Base-by-base conservation (phyloP, 1,140 invertebrate species). In the Leptopilina clavipes region DNA sequence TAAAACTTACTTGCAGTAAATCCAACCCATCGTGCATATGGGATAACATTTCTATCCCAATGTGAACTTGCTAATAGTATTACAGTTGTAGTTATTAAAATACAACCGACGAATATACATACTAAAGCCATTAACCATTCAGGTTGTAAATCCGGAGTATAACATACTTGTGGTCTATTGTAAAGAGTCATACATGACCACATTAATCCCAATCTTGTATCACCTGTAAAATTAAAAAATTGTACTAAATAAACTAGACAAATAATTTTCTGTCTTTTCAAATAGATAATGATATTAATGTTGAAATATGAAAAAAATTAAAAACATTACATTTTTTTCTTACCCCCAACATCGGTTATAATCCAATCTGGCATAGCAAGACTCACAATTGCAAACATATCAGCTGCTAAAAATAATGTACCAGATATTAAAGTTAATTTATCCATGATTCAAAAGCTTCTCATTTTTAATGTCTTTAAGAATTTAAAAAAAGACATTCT, bases 301-400 rank as follows among this genome's bases (percentile, higher is more conserved):
- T n/a, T n/a, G n/a, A n/a, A n/a, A n/a, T 31, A 31, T 31, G 25
- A 6, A 31, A 31, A 40, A 5, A 8, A 40, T 8, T 7, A 40
- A 40, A 40, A 40, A 40, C 37, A 65, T 25, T 73, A 8, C 25
- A 18, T 71, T 74, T 44, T 71, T n/a, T 37, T 76, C 73, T 79
- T 92, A 96, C 96, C 95, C 90, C 97, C 97, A 82, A 97, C 95
- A 90, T 98, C 96, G 6, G 97, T 97, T 44, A 98, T 96, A 84
- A 98, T 98, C 97, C 97, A 99, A 89, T 98, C 96, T 48, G 97
- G 97, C 93, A 98, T 95, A 7, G 96, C 95, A 79, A 99, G 92
- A 90, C 97, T 98, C 0, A 97, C 93, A 77, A 98, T 96, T 22
- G 97, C 97, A 92, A 98, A 98, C 54, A 98, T 92, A 92, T 98